Evolutionary conservation across 2,888 invertebrate genomes (phyloP).

Genomic region (Cataglyphis rosenhaueri): DNA sequence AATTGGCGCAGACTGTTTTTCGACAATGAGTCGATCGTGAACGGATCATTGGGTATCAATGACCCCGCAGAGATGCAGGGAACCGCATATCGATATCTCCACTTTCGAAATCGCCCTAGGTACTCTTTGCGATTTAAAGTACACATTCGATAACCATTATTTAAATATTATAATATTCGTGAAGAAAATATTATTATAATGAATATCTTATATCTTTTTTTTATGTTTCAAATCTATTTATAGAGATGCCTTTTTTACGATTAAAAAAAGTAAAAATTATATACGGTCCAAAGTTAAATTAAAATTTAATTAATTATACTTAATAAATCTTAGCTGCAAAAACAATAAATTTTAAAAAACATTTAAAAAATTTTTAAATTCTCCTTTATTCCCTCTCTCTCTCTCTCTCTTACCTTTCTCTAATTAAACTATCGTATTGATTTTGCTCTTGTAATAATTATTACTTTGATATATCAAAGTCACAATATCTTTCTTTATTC

Average conservation of each 20-base stretch:
- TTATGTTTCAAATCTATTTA: neutral
- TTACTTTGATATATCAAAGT: neutral
- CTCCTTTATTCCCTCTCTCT: no score
- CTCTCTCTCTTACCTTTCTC: neutral
- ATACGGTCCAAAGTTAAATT: neutral
- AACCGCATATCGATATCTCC: conserved; percentile 76
- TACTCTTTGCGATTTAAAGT: conserved; percentile 63
- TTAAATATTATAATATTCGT: conserved; percentile 67
- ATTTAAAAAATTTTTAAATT: no score
- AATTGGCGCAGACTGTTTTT: conserved; percentile 75
- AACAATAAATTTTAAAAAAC: neutral
- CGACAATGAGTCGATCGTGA: conserved; percentile 78
- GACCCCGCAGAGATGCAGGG: conserved; percentile 77
- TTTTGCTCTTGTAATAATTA: conserved; percentile 9
- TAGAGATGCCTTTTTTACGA: neutral
- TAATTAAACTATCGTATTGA: conserved; percentile 21
- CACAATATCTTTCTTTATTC: conserved; percentile 16
- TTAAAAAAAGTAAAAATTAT: neutral
- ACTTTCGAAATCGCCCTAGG: conserved; percentile 61
- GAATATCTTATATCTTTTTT: neutral
- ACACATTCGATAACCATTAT: conserved; percentile 76
- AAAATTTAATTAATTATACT: neutral
- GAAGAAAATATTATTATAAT: conserved; percentile 35
- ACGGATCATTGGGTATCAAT: conserved; percentile 84
- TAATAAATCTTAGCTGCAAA: neutral